A percentile compares a stretch with the other conserved stretches of the same genome.
Evolutionary conservation across 2,797 vertebrate species (phyloP).

Genomic region (Poeciliopsis infans): DNA sequence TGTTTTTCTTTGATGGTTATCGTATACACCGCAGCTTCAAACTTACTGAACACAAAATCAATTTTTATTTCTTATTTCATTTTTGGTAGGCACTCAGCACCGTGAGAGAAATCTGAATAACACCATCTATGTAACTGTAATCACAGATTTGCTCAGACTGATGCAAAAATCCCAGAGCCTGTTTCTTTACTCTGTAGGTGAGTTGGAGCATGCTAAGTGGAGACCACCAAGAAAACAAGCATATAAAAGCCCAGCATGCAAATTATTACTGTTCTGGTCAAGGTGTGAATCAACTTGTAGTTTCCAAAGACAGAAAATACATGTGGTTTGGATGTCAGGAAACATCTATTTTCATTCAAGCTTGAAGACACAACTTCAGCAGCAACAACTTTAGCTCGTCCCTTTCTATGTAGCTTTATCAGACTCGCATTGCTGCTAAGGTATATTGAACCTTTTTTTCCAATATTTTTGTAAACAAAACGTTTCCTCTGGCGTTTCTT

Average conservation of each 20-base stretch:
- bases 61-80: conserved; percentile 24
- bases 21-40: conserved; percentile 20
- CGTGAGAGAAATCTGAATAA: conserved; percentile 37
- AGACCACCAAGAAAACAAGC: neutral
- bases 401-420: neutral
- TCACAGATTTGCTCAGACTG: conserved; percentile 1
- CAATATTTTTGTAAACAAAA: neutral
- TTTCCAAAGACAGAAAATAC: neutral
- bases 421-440: neutral
- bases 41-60: conserved; percentile 30
- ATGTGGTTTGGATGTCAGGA: neutral
- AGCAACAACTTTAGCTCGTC: neutral
- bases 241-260: neutral
- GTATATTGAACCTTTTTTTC: neutral
- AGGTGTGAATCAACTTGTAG: neutral
- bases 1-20: conserved; percentile 18
- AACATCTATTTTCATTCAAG: neutral
- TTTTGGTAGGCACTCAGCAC: conserved; percentile 31
- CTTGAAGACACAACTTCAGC: neutral
- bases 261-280: neutral
- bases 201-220: neutral
- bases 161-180: neutral
- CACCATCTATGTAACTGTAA: neutral
- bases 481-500: too few species aligned
- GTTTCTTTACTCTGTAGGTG: neutral